Conservation (phyloP, 2,113 vertebrate species). For the Craseonycteris thonglongyai region DNA sequence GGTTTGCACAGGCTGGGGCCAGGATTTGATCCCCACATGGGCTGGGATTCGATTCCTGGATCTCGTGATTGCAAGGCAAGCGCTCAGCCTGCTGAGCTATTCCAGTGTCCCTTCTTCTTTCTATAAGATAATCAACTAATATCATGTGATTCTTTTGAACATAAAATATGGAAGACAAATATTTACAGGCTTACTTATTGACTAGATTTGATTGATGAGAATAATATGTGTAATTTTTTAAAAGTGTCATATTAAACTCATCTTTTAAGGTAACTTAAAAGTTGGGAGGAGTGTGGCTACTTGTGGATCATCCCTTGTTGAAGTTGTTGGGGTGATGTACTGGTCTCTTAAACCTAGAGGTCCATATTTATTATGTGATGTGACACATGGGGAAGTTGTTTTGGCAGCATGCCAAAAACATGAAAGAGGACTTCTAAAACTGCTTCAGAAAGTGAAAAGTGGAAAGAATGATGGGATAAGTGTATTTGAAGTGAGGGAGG, state of each 20-base stretch:
- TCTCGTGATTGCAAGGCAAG: no score
- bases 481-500: no score
- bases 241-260: not conserved
- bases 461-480: no score
- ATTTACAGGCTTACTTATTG: not conserved
- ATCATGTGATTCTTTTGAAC: not conserved
- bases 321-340: not conserved
- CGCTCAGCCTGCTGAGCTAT: no score
- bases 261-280: not conserved
- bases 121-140: not conserved
- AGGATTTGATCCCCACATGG: no score
- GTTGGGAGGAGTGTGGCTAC: not conserved
- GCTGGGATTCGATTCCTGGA: no score
- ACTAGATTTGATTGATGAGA: not conserved
- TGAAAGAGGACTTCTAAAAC: no score
- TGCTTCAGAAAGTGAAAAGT: no score
- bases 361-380: not conserved
- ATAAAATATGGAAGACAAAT: not conserved
- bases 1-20: no score
- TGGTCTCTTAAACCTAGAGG: not conserved
- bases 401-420: not conserved
- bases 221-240: not conserved
- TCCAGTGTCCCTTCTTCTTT: no score
- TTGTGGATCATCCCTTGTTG: not conserved
- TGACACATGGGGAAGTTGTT: not conserved